These are phyloP conservation scores for Aspidapion aeneum DNA, from an alignment of 2,888 invertebrate genomes.

Conservation along the genomic window DNA sequence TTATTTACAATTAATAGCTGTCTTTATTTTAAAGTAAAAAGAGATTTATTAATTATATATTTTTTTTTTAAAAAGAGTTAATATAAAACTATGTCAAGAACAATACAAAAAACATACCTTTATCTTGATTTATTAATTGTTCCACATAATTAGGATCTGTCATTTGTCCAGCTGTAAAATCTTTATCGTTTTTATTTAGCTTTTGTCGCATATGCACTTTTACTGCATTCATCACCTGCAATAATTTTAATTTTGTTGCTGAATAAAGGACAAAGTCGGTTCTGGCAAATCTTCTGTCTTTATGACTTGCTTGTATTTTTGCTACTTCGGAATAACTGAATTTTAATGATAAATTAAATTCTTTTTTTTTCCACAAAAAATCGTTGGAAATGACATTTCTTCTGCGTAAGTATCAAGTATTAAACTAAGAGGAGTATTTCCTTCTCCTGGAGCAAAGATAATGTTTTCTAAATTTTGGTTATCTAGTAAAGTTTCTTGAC, in stretches of 20 bases:
- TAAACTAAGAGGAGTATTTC: slow-evolving; percentile 9
- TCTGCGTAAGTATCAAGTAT: slow-evolving; percentile 8
- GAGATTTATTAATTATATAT: too few species aligned
- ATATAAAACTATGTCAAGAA: too few species aligned
- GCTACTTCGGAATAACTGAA: neutral
- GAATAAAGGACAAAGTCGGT: slow-evolving; percentile 2
- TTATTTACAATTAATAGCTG: too few species aligned
- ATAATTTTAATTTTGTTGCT: slow-evolving; percentile 3
- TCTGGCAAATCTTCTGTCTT: slow-evolving; percentile 9
- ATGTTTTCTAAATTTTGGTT: slow-evolving; percentile 7
- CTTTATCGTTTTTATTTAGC: neutral
- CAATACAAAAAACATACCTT: too few species aligned
- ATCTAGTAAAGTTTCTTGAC: slow-evolving; percentile 9
- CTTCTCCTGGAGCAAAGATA: slow-evolving; percentile 10
- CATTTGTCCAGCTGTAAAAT: neutral
- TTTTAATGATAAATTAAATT: slow-evolving; percentile 4
- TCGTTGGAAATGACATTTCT: slow-evolving; percentile 14
- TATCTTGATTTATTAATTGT: slow-evolving; percentile 5
- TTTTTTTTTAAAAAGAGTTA: too few species aligned
- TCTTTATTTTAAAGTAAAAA: too few species aligned
- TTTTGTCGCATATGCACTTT: slow-evolving; percentile 1
- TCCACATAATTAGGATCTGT: neutral
- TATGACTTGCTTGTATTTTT: neutral
- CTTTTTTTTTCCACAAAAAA: slow-evolving; percentile 13
- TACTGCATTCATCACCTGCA: neutral